phyloP scores from a whole-genome alignment of 2,888 invertebrate species.

The Shargacucullia verbasci region DNA sequence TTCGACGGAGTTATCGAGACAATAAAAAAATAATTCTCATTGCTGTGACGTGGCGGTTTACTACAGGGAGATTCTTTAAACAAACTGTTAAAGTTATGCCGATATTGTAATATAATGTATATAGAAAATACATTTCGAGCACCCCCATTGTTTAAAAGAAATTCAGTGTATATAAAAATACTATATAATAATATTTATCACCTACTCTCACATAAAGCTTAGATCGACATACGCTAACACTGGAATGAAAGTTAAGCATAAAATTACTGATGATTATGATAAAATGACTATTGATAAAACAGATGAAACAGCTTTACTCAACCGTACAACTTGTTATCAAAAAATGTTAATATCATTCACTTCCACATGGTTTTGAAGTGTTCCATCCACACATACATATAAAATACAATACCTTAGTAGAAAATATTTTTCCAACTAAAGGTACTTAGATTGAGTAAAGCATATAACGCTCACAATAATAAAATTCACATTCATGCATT shows the following conservation, averaged over 20 bases:
- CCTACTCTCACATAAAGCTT: conserved; percentile 83
- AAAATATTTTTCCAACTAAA: conserved; percentile 13
- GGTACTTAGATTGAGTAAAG: conserved; percentile 51
- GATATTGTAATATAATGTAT: conserved; percentile 67
- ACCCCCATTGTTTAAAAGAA: conserved; percentile 76
- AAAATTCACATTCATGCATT: conserved; percentile 71
- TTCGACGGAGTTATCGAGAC: conserved; percentile 75
- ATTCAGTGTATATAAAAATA: conserved; percentile 80
- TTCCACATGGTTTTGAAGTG: conserved; percentile 18
- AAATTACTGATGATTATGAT: conserved; percentile 71
- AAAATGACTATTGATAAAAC: conserved; percentile 61
- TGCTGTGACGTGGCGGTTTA: conserved; percentile 73
- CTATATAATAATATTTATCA: conserved; percentile 71
- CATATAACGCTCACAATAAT: conserved; percentile 51
- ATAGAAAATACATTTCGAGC: conserved; percentile 75
- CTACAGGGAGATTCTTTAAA: conserved; percentile 78
- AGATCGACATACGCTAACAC: conserved; percentile 81
- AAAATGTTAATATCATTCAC: conserved; percentile 12
- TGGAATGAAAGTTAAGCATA: conserved; percentile 87
- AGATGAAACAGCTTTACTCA: conserved; percentile 58
- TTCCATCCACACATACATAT: conserved; percentile 7
- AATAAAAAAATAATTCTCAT: conserved; percentile 70
- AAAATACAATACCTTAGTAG: conserved; percentile 42
- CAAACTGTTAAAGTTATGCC: conserved; percentile 55
- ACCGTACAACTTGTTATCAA: conserved; percentile 27